phyloP scores from a whole-genome alignment of 2,888 invertebrate genomes.

The Ophion obscuratus region DNA sequence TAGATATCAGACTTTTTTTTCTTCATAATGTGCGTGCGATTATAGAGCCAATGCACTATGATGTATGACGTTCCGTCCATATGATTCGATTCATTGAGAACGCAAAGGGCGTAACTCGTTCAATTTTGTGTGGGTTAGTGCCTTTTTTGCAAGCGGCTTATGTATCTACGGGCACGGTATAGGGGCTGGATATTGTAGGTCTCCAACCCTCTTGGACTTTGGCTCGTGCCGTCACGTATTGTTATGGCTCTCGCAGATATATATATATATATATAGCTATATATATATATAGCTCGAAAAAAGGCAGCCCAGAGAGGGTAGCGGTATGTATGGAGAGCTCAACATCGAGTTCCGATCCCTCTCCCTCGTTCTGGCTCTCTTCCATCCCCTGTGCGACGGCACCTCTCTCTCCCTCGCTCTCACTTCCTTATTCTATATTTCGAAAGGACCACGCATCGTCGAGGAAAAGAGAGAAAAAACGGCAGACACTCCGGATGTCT shows the following conservation, averaged over 20 bases:
- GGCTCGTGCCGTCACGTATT: constrained; percentile 82
- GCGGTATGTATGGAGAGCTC: constrained; percentile 6
- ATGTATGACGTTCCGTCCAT: constrained; percentile 1
- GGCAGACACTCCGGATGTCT: constrained; percentile 9
- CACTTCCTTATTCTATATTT: constrained; percentile 20
- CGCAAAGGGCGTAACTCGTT: constrained; percentile 27
- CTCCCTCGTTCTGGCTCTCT: constrained; percentile 12
- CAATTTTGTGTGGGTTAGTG: background rate
- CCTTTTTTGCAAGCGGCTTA: background rate
- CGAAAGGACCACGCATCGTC: background rate
- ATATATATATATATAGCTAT: background rate
- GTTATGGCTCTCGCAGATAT: constrained; percentile 70
- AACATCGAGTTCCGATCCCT: constrained; percentile 20
- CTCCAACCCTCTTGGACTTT: constrained; percentile 75
- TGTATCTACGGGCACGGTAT: background rate
- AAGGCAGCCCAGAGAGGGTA: constrained; percentile 50
- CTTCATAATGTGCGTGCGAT: background rate
- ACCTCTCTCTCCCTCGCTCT: constrained; percentile 13
- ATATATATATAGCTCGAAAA: constrained; percentile 48
- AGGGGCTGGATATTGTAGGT: constrained; percentile 52
- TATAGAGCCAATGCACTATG: constrained; percentile 21
- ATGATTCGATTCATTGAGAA: background rate
- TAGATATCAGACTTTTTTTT: constrained; percentile 7
- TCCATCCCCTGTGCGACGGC: background rate
- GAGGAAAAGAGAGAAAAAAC: constrained; percentile 4